These are phyloP conservation scores for Danaus plexippus DNA, from an alignment of 1,140 invertebrate genomes.

Conservation along the genomic window DNA sequence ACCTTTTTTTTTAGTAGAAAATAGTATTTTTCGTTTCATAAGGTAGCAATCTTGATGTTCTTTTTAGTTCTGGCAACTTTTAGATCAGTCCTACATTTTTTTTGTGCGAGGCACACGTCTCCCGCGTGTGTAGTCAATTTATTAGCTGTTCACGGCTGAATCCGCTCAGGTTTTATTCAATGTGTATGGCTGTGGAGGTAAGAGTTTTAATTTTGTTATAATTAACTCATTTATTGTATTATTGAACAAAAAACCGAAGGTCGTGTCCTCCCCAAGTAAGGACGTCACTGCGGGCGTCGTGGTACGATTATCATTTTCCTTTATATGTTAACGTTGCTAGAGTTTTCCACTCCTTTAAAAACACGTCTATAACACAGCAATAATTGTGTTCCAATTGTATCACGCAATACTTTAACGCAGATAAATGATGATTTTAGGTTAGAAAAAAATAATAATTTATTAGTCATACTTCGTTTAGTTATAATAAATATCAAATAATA, in stretches of 20 bases:
- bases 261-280: constrained; percentile 37
- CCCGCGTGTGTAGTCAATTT: constrained; percentile 61
- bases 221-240: background rate
- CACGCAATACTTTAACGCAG: no score
- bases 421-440: no score
- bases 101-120: constrained; percentile 64
- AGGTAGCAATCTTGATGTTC: constrained; percentile 28
- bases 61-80: no score
- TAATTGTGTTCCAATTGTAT: no score
- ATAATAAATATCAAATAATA: no score
- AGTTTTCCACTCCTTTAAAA: constrained; percentile 16
- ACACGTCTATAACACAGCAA: background rate
- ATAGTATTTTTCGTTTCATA: constrained; percentile 8
- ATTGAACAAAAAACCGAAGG: constrained; percentile 30
- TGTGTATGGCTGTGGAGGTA: constrained; percentile 73
- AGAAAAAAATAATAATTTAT: no score
- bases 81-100: constrained; percentile 39
- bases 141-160: constrained; percentile 66
- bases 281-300: constrained; percentile 47
- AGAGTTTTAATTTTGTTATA: constrained; percentile 28
- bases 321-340: constrained; percentile 18
- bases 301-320: constrained; percentile 43
- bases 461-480: no score
- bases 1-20: constrained; percentile 5
- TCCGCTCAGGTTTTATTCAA: constrained; percentile 72